These are phyloP conservation scores for Prinia subflava DNA, from an alignment of 2,113 vertebrate genomes.

Conservation along the genomic window DNA sequence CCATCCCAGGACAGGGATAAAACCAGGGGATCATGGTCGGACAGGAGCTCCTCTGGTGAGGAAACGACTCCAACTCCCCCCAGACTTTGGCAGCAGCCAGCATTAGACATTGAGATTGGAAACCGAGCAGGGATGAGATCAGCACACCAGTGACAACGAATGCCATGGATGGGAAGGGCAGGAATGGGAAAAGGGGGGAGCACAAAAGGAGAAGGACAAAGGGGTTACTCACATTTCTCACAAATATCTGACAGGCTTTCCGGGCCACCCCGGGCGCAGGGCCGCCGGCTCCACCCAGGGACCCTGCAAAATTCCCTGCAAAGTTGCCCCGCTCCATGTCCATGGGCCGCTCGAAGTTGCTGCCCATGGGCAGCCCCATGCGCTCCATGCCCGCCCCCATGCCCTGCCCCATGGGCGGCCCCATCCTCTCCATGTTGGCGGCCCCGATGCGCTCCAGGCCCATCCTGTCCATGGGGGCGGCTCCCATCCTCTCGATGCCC, in stretches of 20 bases:
- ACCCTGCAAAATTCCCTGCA: conserved; percentile 84
- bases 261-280: conserved; percentile 83
- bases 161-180: background rate
- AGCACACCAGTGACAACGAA: rapidly evolving
- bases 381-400: conserved; percentile 87
- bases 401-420: conserved; percentile 82
- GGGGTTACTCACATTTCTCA: conserved; percentile 86
- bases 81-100: background rate
- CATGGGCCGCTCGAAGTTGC: conserved; percentile 86
- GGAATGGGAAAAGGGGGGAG: rapidly evolving
- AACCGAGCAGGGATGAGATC: rapidly evolving
- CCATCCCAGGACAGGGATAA: background rate
- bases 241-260: conserved; percentile 98
- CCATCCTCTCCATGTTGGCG: conserved; percentile 86
- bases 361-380: conserved; percentile 86
- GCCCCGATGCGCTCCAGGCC: conserved; percentile 88
- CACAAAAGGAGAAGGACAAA: rapidly evolving
- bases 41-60: background rate
- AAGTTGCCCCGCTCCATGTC: conserved; percentile 93
- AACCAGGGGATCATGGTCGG: rapidly evolving
- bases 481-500: conserved; percentile 88
- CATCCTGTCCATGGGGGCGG: conserved; percentile 84
- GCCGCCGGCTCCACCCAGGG: conserved; percentile 81
- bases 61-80: background rate
- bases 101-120: rapidly evolving